Base-by-base conservation (phyloP, 23 tunicate genomes). In the Ascidia mentula region DNA sequence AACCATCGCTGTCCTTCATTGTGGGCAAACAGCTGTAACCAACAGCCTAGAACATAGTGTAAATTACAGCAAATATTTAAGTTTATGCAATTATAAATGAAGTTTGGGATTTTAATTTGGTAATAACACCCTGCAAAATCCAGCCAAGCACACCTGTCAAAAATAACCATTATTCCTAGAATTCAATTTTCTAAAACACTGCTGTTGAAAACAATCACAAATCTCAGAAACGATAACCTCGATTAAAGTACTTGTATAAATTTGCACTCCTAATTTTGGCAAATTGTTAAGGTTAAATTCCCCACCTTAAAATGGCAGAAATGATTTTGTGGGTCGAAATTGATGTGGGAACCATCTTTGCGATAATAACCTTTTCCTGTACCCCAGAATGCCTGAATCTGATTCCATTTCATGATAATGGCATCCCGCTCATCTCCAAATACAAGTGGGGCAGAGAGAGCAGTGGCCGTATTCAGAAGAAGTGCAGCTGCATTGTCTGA, bases 341-440 rank as follows among this genome's bases (percentile, higher is more conserved):
- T 69, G 15, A 95, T 79, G 69, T 82, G 82, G 24, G 89, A 37
- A 1, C 96, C 99, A 72, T 89, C 96, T 72, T 89, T 90, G 1
- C 84, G 72, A 77, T 90, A 95, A 82, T 37, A 95, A 0, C 96
- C 99, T 60, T 84, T 80, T 38, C 99, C 99, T 18, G 84, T 80
- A 22, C 99, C 99, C 99, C 99, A 95, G 78, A 87, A 89, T 22
- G 99, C 99, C 76, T 90, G 96, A n/a, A 95, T 83, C 73, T 83
- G 89, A 76, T 95, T 95, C 89, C 91, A 95, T 70, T 87, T 90
- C 15, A 91, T 98, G 24, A 95, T 79, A 0, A 95, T 86, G 3
- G 89, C 84, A 69, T 95, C 99, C 20, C 96, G 80, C 38, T 95
- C 99, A 82, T 95, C 99, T 6, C 92, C 92, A 38, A 86, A 90